Percentiles rank a stretch among this genome's conserved stretches.
Conservation (phyloP, 2,113 vertebrate species). For the Myxocyprinus asiaticus region DNA sequence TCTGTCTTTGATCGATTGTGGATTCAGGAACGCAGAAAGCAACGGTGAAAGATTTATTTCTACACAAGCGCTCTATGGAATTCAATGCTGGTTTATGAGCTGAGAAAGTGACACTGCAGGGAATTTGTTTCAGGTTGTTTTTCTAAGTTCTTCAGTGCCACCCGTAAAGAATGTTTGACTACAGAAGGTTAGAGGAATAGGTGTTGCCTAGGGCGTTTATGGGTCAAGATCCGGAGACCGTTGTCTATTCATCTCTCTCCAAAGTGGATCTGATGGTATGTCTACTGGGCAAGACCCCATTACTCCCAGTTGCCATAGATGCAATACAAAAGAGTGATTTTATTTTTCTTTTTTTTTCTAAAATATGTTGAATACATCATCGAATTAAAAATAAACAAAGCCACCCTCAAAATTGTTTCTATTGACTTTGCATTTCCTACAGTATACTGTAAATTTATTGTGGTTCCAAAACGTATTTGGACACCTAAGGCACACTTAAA, state of each 20-base stretch:
- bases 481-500: too few relatives aligned
- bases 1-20: conserved; percentile 4
- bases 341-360: not conserved
- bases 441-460: too few relatives aligned
- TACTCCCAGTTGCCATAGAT: conserved; percentile 52
- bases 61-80: conserved; percentile 27
- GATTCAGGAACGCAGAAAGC: not conserved
- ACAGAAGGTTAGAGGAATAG: conserved; percentile 51
- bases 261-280: conserved; percentile 56
- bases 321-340: not conserved
- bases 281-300: conserved; percentile 1
- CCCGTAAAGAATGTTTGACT: conserved; percentile 60
- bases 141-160: conserved; percentile 44
- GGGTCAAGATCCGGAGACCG: conserved; percentile 60
- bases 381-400: too few relatives aligned
- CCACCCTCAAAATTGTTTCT: too few relatives aligned
- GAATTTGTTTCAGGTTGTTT: conserved; percentile 36
- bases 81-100: conserved; percentile 47
- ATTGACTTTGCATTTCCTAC: too few relatives aligned
- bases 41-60: conserved; percentile 38
- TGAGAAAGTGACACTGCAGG: conserved; percentile 46
- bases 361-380: not conserved
- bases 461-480: too few relatives aligned
- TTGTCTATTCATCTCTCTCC: conserved; percentile 58
- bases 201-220: conserved; percentile 57